These are phyloP conservation scores for Nebria brevicollis DNA, from an alignment of 2,888 invertebrate species.

Conservation along the genomic window DNA sequence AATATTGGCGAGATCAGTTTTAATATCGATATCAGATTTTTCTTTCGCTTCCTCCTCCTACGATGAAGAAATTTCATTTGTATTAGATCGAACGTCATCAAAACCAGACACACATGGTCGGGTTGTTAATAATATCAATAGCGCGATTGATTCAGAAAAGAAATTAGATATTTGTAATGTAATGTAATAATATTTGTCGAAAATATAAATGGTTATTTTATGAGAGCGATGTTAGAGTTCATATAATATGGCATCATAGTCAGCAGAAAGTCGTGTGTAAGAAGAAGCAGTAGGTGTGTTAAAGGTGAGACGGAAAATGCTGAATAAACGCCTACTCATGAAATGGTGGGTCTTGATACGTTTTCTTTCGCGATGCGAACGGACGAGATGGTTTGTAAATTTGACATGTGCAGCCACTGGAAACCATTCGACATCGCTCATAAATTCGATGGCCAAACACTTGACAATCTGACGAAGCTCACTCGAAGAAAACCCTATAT, in stretches of 20 bases:
- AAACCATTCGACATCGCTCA: constrained; percentile 34
- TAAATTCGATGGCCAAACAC: constrained; percentile 42
- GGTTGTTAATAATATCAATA: no score
- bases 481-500: constrained; percentile 11
- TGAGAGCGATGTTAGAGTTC: not conserved
- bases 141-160: no score
- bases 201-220: not conserved
- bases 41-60: not conserved
- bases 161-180: no score
- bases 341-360: not conserved
- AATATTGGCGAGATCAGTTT: constrained; percentile 1
- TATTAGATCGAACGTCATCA: not conserved
- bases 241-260: not conserved
- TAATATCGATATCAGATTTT: not conserved
- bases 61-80: not conserved
- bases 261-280: not conserved
- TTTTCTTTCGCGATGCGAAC: not conserved
- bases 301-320: constrained; percentile 7
- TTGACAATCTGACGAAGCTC: constrained; percentile 34
- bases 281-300: not conserved
- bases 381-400: constrained; percentile 19
- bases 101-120: not conserved
- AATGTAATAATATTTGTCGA: not conserved
- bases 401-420: constrained; percentile 32
- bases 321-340: constrained; percentile 8